A percentile compares a stretch with the other conserved stretches of the same genome.
Conservation (phyloP, 2,113 vertebrate species). For the Pangasianodon hypophthalmus region DNA sequence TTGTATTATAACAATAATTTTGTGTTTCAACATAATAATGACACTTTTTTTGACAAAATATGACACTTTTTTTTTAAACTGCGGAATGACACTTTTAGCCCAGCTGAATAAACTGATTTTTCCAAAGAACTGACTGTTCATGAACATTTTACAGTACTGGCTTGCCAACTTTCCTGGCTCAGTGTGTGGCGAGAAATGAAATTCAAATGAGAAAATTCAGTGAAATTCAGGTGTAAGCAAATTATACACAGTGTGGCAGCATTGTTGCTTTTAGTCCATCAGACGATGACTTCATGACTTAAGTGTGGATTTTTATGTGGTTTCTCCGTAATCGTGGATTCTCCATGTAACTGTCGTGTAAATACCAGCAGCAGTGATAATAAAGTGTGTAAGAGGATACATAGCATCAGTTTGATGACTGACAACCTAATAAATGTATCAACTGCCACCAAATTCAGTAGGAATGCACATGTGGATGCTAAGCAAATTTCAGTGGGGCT, state of each 20-base stretch:
- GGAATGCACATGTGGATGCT: too few species aligned
- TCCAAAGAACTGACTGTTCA: constrained; percentile 6
- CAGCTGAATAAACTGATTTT: neutral
- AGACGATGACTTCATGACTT: neutral
- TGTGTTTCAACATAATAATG: too few species aligned
- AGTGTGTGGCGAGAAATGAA: neutral
- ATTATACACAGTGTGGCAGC: neutral
- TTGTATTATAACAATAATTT: too few species aligned
- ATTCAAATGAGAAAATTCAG: neutral
- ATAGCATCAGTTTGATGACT: too few species aligned
- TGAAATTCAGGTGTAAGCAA: neutral
- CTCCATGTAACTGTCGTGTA: too few species aligned
- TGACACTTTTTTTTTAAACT: neutral
- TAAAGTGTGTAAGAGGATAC: too few species aligned
- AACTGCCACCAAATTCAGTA: too few species aligned
- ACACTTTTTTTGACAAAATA: neutral
- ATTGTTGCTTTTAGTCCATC: neutral
- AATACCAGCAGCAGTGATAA: too few species aligned
- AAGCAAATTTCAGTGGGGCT: too few species aligned
- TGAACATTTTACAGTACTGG: neutral
- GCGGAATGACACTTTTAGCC: neutral
- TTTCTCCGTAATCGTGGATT: neutral
- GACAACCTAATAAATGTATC: too few species aligned
- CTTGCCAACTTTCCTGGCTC: neutral
- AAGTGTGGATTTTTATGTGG: neutral